Evolutionary conservation across 2,888 invertebrate species (phyloP), one percentile per base, ranked within the genome.

Genomic region (Hipparchia sbordonii): DNA sequence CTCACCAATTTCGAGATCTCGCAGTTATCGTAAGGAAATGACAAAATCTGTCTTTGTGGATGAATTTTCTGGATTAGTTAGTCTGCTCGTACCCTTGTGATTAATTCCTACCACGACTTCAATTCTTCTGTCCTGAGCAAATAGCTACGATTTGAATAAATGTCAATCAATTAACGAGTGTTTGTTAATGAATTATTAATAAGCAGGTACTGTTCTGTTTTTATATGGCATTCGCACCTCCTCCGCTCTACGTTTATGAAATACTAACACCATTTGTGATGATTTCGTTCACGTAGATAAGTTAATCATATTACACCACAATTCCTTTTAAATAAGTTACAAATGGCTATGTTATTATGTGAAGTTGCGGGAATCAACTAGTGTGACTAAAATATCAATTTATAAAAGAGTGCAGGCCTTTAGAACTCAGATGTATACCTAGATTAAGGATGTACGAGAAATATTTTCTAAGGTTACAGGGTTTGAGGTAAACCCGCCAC

Each of bases 171-270:
- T 63, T 72, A 67, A 51, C 33, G 54, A 60, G 67, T 57, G 48
- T 57, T 68, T 54, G 57, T 33, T 68, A 70, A 74, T 74, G 67
- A 74, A 74, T 74, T 70, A 74, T 74, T 74, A 57, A 72, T 61
- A 72, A 68, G 59, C 23, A 51, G 68, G 12, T 68, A 6, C 59
- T 69, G 56, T 33, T 56, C 61, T 65, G 59, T 63, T 59, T 61
- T 12, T 67, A 67, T 67, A 62, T 56, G 67, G 62, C 67, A 56
- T 67, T 68, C 70, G 54, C 70, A 65, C 74, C 67, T 74, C 59
- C 65, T 74, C 59, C 65, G 67, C 63, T 56, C 23, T 70, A 60
- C 48, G 70, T 67, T 62, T 39, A n/a, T 62, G 12, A 67, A 59
- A 72, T 62, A 72, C 46, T 23, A 67, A 67, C n/a, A 10, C 45